Conservation (phyloP, 1,140 invertebrate genomes). For the Gryon sp. region DNA sequence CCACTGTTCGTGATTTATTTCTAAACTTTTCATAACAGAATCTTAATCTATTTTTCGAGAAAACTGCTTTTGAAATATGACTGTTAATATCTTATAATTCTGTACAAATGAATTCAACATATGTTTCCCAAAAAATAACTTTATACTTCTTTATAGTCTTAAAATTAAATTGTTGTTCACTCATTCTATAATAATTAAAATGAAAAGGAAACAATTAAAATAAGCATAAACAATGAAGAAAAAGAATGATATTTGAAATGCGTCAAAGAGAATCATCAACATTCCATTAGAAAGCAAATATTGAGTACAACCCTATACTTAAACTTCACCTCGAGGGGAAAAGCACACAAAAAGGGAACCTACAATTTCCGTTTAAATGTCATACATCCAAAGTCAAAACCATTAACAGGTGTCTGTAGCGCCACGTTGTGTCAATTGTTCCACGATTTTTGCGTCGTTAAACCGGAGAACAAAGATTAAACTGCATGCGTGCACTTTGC, state of each 20-base stretch:
- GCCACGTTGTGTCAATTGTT: conserved; percentile 4
- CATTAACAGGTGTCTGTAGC: conserved; percentile 35
- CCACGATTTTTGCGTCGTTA: conserved; percentile 9
- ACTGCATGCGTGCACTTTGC: not conserved
- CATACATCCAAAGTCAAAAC: conserved; percentile 3
- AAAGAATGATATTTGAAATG: not conserved
- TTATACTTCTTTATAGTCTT: too few species aligned
- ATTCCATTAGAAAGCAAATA: conserved; percentile 10
- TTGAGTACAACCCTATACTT: not conserved
- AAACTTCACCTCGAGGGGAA: not conserved
- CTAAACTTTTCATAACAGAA: too few species aligned
- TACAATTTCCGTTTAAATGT: conserved; percentile 30
- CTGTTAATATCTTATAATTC: too few species aligned
- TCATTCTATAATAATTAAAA: too few species aligned
- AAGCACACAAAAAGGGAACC: conserved; percentile 10
- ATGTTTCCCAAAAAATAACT: too few species aligned
- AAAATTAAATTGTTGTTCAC: too few species aligned
- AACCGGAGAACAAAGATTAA: conserved; percentile 12
- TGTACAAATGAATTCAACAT: too few species aligned
- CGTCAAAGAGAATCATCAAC: not conserved
- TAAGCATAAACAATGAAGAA: too few species aligned
- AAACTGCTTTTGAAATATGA: too few species aligned
- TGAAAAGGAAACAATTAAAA: too few species aligned
- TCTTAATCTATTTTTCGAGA: too few species aligned
- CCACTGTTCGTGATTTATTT: too few species aligned